Percentiles rank a stretch among this genome's conserved stretches.
Evolutionary conservation across 2,113 vertebrate species (phyloP).

Genomic region (human (Homo sapiens)): DNA sequence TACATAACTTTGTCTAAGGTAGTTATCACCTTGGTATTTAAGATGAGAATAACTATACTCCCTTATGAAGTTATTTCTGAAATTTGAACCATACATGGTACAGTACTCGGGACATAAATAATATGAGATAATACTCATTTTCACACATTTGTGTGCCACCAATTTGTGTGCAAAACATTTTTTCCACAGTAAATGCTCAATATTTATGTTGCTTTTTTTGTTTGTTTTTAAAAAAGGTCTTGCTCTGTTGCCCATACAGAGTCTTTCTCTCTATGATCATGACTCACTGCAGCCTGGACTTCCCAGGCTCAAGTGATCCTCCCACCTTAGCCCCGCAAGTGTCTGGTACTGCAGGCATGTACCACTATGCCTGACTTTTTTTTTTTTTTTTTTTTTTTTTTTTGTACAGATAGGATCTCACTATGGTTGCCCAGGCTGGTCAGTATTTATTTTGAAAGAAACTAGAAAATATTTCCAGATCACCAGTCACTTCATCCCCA

Average conservation of each 20-base stretch:
- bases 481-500: not conserved
- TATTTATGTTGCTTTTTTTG: too few relatives aligned
- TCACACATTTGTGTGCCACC: not conserved
- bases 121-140: not conserved
- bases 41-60: not conserved
- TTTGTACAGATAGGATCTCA: too few relatives aligned
- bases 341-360: too few relatives aligned
- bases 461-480: not conserved
- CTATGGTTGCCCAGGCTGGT: too few relatives aligned
- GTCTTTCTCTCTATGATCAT: too few relatives aligned
- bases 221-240: too few relatives aligned
- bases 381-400: too few relatives aligned
- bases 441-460: not conserved
- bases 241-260: too few relatives aligned
- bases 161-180: not conserved
- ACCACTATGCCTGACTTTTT: too few relatives aligned
- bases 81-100: not conserved
- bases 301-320: too few relatives aligned
- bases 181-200: not conserved
- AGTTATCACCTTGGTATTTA: not conserved
- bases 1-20: not conserved
- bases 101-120: not conserved
- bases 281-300: too few relatives aligned
- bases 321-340: too few relatives aligned
- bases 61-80: not conserved